These are phyloP conservation scores for Reticulitermes speratus DNA, from an alignment of 1,140 invertebrate species.

Conservation along the genomic window DNA sequence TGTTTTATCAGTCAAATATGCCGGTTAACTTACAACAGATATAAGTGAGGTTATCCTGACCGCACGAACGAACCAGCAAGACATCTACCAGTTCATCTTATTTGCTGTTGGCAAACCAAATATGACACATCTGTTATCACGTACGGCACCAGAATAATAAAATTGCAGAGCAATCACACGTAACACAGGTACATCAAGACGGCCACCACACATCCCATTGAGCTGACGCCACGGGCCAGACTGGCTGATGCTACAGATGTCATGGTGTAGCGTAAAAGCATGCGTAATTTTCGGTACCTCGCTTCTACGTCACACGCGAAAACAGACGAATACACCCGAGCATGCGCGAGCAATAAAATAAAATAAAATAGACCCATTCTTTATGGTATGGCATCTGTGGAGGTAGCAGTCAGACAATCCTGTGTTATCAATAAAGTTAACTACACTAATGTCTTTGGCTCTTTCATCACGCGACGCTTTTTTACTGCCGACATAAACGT, in stretches of 20 bases:
- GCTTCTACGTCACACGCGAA: background rate
- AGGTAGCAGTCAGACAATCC: background rate
- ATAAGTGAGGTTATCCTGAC: background rate
- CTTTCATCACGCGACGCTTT: background rate
- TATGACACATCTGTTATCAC: background rate
- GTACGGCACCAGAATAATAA: background rate
- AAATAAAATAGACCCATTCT: background rate
- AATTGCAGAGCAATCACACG: background rate
- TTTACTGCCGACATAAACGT: background rate
- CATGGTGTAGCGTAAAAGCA: conserved; percentile 6
- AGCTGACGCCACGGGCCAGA: background rate
- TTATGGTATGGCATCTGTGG: background rate
- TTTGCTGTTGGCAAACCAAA: background rate
- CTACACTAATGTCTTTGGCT: background rate
- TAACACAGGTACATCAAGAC: background rate
- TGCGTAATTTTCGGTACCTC: conserved; percentile 14
- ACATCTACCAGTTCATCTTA: background rate
- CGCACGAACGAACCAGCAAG: background rate
- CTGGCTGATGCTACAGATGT: background rate
- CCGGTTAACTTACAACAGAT: background rate
- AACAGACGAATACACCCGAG: background rate
- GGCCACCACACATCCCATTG: background rate
- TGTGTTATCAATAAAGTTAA: background rate
- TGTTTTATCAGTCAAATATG: too few relatives aligned
- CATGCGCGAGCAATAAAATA: background rate